These are phyloP conservation scores for Euthynnus affinis DNA, from an alignment of 2,797 vertebrate species.

Conservation along the genomic window DNA sequence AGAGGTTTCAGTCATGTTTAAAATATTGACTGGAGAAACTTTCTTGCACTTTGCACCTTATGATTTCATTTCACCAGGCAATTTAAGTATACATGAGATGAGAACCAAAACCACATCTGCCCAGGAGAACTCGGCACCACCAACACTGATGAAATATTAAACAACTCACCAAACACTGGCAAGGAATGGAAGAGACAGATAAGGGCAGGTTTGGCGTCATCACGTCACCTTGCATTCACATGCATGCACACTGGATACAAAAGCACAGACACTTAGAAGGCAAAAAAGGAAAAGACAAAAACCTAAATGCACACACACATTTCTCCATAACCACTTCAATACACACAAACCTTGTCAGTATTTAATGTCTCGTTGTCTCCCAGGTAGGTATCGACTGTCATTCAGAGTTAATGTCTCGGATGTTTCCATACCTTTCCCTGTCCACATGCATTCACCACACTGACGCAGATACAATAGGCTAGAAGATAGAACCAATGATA, in stretches of 20 bases:
- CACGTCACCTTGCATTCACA: conserved; percentile 24
- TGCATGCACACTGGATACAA: conserved; percentile 22
- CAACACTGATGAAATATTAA: conserved; percentile 68
- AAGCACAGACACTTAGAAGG: background rate
- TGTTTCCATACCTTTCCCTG: conserved; percentile 75
- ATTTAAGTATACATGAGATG: conserved; percentile 31
- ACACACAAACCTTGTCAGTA: conserved; percentile 53
- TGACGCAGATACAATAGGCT: conserved; percentile 67
- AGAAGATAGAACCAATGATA: conserved; percentile 70
- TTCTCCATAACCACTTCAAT: conserved; percentile 30
- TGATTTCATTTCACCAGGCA: conserved; percentile 25
- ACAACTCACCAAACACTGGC: conserved; percentile 51
- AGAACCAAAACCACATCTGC: conserved; percentile 53
- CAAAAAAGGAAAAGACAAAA: conserved; percentile 15
- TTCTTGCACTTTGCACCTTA: conserved; percentile 11
- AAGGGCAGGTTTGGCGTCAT: conserved; percentile 42
- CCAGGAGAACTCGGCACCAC: conserved; percentile 48
- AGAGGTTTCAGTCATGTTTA: conserved; percentile 14
- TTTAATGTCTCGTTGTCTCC: conserved; percentile 65
- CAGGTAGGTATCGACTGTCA: conserved; percentile 73
- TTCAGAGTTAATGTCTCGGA: conserved; percentile 72
- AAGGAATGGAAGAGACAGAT: conserved; percentile 30
- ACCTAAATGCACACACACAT: background rate
- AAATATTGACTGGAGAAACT: conserved; percentile 32
- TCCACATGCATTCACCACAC: conserved; percentile 62